phyloP scores from a whole-genome alignment of 1,140 invertebrate species.

The Drosophila sulfurigaster region DNA sequence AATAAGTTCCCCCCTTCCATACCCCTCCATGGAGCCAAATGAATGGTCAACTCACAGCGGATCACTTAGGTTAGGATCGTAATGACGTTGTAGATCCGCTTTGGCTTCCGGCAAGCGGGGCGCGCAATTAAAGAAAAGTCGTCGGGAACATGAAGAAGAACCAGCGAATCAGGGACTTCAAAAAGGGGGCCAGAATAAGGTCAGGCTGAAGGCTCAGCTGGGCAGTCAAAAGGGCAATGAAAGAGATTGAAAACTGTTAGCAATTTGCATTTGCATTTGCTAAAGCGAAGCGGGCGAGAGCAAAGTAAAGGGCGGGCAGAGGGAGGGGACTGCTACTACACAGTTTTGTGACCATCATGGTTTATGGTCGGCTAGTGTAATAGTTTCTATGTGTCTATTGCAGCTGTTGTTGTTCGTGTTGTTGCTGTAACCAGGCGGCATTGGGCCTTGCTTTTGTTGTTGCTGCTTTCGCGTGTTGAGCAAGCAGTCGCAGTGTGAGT shows the following conservation, averaged over 20 bases:
- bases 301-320: not conserved
- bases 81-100: constrained; percentile 16
- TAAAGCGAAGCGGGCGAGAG: not conserved
- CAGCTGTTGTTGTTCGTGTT: constrained; percentile 63
- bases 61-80: constrained; percentile 26
- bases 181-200: constrained; percentile 54
- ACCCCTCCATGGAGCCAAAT: not conserved
- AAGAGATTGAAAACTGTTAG: constrained; percentile 61
- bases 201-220: constrained; percentile 40
- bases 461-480: constrained; percentile 38
- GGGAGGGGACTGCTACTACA: constrained; percentile 19
- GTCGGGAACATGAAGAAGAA: constrained; percentile 7
- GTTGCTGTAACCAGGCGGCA: constrained; percentile 50
- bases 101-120: constrained; percentile 36
- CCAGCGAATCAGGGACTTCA: constrained; percentile 12
- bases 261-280: constrained; percentile 58
- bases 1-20: not conserved
- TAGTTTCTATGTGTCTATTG: constrained; percentile 64
- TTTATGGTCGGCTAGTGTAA: constrained; percentile 75
- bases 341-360: constrained; percentile 72
- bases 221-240: constrained; percentile 37
- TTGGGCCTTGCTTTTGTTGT: constrained; percentile 51
- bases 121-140: constrained; percentile 24
- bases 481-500: constrained; percentile 40
- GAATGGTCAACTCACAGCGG: constrained; percentile 12